Percentiles rank a stretch among this genome's conserved stretches.
Conservation (phyloP, 2,888 invertebrate genomes). For the Trachelus stipa region DNA sequence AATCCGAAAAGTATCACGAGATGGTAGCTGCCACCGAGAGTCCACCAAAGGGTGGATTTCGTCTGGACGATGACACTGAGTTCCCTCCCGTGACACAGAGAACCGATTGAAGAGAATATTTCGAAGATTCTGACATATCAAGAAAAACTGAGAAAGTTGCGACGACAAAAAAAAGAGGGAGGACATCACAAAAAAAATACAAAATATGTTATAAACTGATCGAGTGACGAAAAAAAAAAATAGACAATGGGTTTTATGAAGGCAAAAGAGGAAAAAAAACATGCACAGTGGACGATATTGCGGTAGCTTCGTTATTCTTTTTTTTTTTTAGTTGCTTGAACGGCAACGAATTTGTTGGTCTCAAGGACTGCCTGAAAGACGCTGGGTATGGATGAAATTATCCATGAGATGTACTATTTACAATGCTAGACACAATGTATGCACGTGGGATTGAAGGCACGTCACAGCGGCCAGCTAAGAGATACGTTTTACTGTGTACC, state of each 20-base stretch:
- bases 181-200: constrained; percentile 19
- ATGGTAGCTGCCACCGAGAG: constrained; percentile 79
- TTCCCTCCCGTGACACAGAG: constrained; percentile 83
- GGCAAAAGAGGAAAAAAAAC: constrained; percentile 20
- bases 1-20: constrained; percentile 80
- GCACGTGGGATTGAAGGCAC: not conserved
- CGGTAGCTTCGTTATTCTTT: not conserved
- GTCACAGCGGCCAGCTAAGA: not conserved
- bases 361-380: not conserved
- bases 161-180: constrained; percentile 4
- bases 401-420: not conserved
- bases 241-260: not conserved
- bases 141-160: constrained; percentile 1
- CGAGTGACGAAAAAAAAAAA: not conserved
- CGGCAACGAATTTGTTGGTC: not conserved
- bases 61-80: constrained; percentile 84
- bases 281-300: constrained; percentile 15
- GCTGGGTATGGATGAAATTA: not conserved
- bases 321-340: not conserved
- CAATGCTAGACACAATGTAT: not conserved
- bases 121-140: constrained; percentile 17
- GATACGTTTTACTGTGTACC: constrained; percentile 16
- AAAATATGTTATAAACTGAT: not conserved
- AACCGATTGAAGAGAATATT: constrained; percentile 65
- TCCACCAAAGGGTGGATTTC: constrained; percentile 76